A percentile compares a stretch with the other conserved stretches of the same genome.
Conservation (phyloP, 2,797 vertebrate genomes). For the Periparus ater region DNA sequence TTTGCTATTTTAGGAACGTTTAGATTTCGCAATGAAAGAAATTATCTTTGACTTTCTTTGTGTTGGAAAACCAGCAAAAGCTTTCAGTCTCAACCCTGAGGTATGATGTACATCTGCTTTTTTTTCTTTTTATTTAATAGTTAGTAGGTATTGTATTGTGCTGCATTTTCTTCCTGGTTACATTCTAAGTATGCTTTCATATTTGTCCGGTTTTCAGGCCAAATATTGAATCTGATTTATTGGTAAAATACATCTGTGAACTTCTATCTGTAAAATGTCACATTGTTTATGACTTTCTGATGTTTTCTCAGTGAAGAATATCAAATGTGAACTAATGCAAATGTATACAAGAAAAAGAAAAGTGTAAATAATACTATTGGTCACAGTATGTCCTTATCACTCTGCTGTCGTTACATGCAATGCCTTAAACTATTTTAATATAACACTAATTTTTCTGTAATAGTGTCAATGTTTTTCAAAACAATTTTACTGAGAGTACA, state of each 20-base stretch:
- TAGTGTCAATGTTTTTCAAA: not conserved
- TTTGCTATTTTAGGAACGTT: slow-evolving; percentile 85
- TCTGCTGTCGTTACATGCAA: not conserved
- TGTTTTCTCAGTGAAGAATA: not conserved
- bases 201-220: not conserved
- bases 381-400: not conserved
- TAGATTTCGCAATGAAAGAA: slow-evolving; percentile 99
- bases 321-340: not conserved
- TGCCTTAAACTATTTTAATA: not conserved
- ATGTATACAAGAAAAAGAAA: not conserved
- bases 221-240: not conserved
- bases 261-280: not conserved
- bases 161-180: not conserved
- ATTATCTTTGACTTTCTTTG: slow-evolving; percentile 99
- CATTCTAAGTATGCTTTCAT: not conserved
- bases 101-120: slow-evolving; percentile 69
- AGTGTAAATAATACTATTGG: not conserved
- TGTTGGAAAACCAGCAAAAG: slow-evolving; percentile 98
- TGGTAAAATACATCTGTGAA: not conserved
- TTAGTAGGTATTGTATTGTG: not conserved
- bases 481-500: not conserved
- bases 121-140: not conserved
- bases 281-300: not conserved
- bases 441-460: not conserved
- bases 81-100: slow-evolving; percentile 98